These are phyloP conservation scores for Alligator sinensis DNA, from an alignment of 2,113 vertebrate genomes.

Conservation along the genomic window DNA sequence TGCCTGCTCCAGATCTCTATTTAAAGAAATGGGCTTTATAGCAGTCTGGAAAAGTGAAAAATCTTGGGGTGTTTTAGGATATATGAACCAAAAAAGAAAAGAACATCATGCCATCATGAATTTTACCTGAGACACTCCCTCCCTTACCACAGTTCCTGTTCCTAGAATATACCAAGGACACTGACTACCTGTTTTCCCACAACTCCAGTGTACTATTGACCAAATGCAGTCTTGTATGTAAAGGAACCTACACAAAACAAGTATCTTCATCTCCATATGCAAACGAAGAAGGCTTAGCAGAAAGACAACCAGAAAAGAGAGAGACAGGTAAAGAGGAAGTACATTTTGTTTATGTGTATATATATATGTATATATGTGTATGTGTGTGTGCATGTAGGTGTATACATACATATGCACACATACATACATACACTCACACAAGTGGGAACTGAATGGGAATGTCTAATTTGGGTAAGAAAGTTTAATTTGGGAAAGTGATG, in stretches of 20 bases:
- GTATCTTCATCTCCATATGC: not conserved
- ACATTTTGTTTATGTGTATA: too few relatives aligned
- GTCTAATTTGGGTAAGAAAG: too few relatives aligned
- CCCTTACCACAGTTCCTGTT: not conserved
- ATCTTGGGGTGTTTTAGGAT: not conserved
- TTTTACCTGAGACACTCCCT: too few relatives aligned
- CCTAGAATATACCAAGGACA: not conserved
- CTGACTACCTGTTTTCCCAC: not conserved
- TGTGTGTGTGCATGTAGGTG: too few relatives aligned
- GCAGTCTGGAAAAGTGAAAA: not conserved
- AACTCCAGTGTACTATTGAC: not conserved
- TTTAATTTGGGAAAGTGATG: too few relatives aligned
- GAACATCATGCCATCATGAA: not conserved
- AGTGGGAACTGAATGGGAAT: too few relatives aligned
- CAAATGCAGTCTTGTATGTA: not conserved
- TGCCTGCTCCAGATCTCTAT: not conserved
- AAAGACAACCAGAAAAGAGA: not conserved
- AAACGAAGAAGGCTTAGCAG: not conserved
- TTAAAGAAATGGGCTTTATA: not conserved
- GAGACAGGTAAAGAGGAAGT: too few relatives aligned
- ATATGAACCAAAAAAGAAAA: too few relatives aligned
- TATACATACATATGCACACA: too few relatives aligned
- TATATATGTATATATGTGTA: too few relatives aligned
- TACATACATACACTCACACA: too few relatives aligned
- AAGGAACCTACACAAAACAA: not conserved